phyloP scores from a whole-genome alignment of 2,113 vertebrate genomes.

The Pelecanoides urinatrix region DNA sequence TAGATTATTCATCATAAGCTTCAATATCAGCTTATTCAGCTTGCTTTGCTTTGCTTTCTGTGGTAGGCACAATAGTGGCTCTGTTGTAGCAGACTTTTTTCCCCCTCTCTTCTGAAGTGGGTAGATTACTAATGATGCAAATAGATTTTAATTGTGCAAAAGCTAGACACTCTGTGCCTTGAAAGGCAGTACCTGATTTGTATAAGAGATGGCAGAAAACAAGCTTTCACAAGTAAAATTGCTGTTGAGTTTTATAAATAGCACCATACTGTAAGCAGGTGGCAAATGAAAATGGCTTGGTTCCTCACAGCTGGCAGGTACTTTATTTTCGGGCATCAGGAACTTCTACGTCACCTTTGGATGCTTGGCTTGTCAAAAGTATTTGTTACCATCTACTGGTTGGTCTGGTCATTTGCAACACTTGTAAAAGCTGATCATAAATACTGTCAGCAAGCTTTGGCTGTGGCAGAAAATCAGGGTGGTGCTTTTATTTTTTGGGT shows the following conservation, averaged over 20 bases:
- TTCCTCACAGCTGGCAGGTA: not conserved
- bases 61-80: not conserved
- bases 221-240: not conserved
- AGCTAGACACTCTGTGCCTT: not conserved
- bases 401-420: not conserved
- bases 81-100: not conserved
- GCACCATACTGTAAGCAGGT: not conserved
- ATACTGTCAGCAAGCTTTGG: not conserved
- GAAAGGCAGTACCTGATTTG: not conserved
- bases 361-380: not conserved
- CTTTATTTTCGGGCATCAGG: fast-evolving
- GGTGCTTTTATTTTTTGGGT: not conserved
- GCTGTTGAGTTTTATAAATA: not conserved
- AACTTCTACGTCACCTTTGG: not conserved
- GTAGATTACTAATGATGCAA: not conserved
- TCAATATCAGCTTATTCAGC: not conserved
- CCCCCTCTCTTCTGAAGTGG: not conserved
- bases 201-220: not conserved
- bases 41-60: not conserved
- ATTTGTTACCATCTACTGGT: constrained; percentile 1
- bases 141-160: not conserved
- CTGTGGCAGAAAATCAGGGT: not conserved
- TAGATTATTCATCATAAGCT: not conserved
- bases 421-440: not conserved
- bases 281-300: not conserved